A percentile compares a stretch with the other conserved stretches of the same genome.
Evolutionary conservation across 64 coral and sea anemone species (phyloP).

Genomic region (Montipora capricornis): DNA sequence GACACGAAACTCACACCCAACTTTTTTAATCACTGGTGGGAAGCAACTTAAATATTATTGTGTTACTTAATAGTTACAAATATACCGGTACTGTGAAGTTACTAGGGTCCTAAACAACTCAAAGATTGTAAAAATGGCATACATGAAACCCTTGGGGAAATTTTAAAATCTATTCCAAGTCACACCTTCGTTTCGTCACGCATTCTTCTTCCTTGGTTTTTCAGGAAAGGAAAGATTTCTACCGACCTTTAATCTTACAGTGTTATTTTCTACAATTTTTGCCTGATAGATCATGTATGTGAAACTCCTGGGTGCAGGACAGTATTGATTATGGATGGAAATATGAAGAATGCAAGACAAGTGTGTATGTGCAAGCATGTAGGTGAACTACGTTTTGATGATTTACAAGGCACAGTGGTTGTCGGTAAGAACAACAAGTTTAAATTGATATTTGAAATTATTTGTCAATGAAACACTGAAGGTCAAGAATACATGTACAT

Average conservation of each 20-base stretch:
- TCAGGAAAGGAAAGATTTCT: neutral
- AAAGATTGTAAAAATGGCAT: too few relatives aligned
- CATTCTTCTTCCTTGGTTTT: neutral
- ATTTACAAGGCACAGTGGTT: slow-evolving; percentile 34
- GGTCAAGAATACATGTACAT: neutral
- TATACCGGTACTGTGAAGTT: too few relatives aligned
- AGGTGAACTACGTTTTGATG: slow-evolving; percentile 40
- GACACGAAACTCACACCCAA: neutral
- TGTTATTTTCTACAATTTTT: slow-evolving; percentile 17
- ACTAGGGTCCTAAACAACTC: too few relatives aligned
- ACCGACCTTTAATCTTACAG: neutral
- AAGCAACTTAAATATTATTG: neutral
- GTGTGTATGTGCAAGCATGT: slow-evolving; percentile 65
- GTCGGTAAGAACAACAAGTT: slow-evolving; percentile 47
- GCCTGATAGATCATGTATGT: slow-evolving; percentile 7
- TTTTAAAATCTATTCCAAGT: too few relatives aligned
- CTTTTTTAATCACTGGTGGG: neutral
- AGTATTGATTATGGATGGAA: slow-evolving; percentile 66
- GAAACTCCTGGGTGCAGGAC: slow-evolving; percentile 3
- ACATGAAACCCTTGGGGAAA: too few relatives aligned
- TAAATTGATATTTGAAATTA: neutral
- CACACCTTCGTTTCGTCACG: too few relatives aligned
- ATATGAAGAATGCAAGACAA: slow-evolving; percentile 75
- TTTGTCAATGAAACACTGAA: neutral
- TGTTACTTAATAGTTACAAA: neutral